phyloP scores from a whole-genome alignment of 2,888 invertebrate genomes.

The Pyrocoelia pectoralis region DNA sequence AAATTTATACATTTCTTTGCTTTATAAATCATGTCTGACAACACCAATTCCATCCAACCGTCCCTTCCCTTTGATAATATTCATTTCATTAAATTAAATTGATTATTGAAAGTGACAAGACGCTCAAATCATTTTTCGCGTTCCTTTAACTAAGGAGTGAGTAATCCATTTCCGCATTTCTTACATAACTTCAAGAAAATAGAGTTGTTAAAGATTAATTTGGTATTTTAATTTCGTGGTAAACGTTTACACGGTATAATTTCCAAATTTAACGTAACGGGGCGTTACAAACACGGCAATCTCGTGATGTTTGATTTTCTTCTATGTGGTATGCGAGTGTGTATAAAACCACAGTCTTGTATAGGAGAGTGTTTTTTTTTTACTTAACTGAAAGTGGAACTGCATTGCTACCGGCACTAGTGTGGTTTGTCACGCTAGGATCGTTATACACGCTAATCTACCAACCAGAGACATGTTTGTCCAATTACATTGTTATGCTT shows the following conservation, averaged over 20 bases:
- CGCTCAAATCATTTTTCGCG: slow-evolving; percentile 8
- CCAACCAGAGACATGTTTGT: slow-evolving; percentile 29
- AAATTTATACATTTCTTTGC: slow-evolving; percentile 35
- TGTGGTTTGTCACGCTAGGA: slow-evolving; percentile 37
- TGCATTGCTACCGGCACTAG: slow-evolving; percentile 32
- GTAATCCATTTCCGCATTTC: not conserved
- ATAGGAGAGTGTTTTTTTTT: slow-evolving; percentile 35
- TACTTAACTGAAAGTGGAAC: slow-evolving; percentile 33
- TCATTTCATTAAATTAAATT: slow-evolving; percentile 19
- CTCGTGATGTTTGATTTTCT: slow-evolving; percentile 39
- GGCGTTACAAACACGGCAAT: slow-evolving; percentile 37
- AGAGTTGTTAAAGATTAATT: slow-evolving; percentile 32
- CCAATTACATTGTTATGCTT: slow-evolving; percentile 32
- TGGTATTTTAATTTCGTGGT: slow-evolving; percentile 35
- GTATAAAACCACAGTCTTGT: slow-evolving; percentile 33
- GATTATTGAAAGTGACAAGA: slow-evolving; percentile 12
- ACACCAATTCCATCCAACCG: slow-evolving; percentile 22
- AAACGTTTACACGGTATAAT: slow-evolving; percentile 35
- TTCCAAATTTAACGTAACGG: slow-evolving; percentile 38
- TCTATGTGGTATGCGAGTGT: slow-evolving; percentile 26
- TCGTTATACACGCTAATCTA: slow-evolving; percentile 32
- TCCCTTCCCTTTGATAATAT: slow-evolving; percentile 25
- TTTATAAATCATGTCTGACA: slow-evolving; percentile 36
- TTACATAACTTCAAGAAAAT: slow-evolving; percentile 15
- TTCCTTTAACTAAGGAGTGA: not conserved